These are phyloP conservation scores for Drosophila rellima DNA, from an alignment of 2,888 invertebrate genomes.

Conservation along the genomic window DNA sequence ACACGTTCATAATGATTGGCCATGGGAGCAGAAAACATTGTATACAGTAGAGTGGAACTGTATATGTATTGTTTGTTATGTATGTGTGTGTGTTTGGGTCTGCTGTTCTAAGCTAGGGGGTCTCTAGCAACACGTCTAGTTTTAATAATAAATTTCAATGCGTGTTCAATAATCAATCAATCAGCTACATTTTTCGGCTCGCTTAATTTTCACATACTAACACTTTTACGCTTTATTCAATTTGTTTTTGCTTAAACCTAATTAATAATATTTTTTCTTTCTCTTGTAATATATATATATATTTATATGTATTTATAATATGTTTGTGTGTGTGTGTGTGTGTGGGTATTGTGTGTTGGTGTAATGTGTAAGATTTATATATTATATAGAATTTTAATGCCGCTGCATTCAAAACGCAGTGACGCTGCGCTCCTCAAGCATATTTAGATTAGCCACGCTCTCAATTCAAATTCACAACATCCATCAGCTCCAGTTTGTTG, in stretches of 20 bases:
- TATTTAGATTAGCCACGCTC: constrained; percentile 53
- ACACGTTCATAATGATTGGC: constrained; percentile 54
- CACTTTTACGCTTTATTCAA: constrained; percentile 70
- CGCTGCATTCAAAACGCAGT: constrained; percentile 59
- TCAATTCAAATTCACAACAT: constrained; percentile 40
- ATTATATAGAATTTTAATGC: constrained; percentile 66
- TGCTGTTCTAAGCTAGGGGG: constrained; percentile 46
- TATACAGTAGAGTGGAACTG: constrained; percentile 32
- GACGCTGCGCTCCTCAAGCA: constrained; percentile 35
- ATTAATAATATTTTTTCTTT: constrained; percentile 69
- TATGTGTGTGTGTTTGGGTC: constrained; percentile 37
- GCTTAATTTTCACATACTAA: constrained; percentile 59
- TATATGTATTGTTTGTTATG: constrained; percentile 26
- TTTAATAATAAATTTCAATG: constrained; percentile 51
- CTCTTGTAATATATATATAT: constrained; percentile 70
- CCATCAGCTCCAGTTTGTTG: constrained; percentile 30
- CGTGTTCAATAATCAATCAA: constrained; percentile 61
- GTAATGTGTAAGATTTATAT: constrained; percentile 41
- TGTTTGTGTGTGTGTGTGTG: constrained; percentile 33
- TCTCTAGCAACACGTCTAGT: constrained; percentile 53
- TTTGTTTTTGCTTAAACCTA: constrained; percentile 61
- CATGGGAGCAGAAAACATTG: constrained; percentile 48
- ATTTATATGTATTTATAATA: constrained; percentile 67
- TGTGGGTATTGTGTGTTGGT: constrained; percentile 20
- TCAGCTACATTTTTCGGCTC: constrained; percentile 49